phyloP scores from a whole-genome alignment of 2,113 vertebrate species.

The Trinectes maculatus region DNA sequence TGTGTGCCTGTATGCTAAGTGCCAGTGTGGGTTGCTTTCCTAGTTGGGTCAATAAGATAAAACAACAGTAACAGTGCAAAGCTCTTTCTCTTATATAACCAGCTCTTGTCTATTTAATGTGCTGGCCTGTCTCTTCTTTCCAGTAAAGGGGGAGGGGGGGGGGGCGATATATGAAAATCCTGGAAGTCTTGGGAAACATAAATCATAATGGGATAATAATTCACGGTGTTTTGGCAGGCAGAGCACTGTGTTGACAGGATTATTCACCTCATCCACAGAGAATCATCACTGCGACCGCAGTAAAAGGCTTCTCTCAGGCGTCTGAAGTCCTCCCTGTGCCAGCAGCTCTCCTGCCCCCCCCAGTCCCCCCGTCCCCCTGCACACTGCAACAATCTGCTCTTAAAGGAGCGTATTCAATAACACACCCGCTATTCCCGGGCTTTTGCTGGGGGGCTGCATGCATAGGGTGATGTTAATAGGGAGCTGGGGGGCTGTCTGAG shows the following conservation, averaged over 20 bases:
- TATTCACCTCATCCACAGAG: slow-evolving; percentile 61
- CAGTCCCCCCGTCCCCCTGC: slow-evolving; percentile 29
- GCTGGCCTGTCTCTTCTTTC: slow-evolving; percentile 32
- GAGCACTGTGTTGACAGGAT: slow-evolving; percentile 51
- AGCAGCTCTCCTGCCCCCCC: slow-evolving; percentile 32
- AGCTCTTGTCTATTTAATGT: slow-evolving; percentile 33
- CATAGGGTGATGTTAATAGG: slow-evolving; percentile 36
- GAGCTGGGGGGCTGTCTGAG: slow-evolving; percentile 36
- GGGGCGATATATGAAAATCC: slow-evolving; percentile 51
- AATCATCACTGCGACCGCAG: slow-evolving; percentile 61
- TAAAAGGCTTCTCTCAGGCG: slow-evolving; percentile 62
- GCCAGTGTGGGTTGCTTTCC: slow-evolving; percentile 67
- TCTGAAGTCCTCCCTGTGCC: slow-evolving; percentile 46
- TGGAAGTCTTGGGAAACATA: slow-evolving; percentile 51
- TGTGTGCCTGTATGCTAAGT: slow-evolving; percentile 66
- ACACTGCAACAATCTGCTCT: slow-evolving; percentile 45
- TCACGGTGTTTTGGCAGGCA: slow-evolving; percentile 54
- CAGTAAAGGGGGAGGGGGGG: slow-evolving; percentile 48
- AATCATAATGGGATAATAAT: slow-evolving; percentile 70
- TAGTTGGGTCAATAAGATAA: slow-evolving; percentile 71
- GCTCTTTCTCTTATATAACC: slow-evolving; percentile 62
- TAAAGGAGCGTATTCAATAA: slow-evolving; percentile 58
- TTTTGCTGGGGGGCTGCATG: slow-evolving; percentile 27
- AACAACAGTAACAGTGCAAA: slow-evolving; percentile 59
- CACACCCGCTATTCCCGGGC: slow-evolving; percentile 39